Base-by-base conservation (phyloP, 2,888 invertebrate genomes). In the Platypus cylindrus region DNA sequence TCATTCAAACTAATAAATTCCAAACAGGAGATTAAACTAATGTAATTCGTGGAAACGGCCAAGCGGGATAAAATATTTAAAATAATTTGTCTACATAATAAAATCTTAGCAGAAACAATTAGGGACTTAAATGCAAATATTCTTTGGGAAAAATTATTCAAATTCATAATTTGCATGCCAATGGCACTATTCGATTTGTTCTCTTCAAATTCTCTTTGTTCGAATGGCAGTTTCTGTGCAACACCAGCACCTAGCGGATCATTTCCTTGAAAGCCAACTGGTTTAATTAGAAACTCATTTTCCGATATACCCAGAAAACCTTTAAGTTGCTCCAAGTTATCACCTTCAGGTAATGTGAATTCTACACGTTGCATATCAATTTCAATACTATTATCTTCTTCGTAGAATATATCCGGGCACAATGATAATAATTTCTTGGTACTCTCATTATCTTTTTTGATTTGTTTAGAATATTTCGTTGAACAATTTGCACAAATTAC, bases 191-290 rank as follows among this genome's bases (percentile, higher is more conserved):
- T 42, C 12, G 36, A 20, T 25, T 34, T 38, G 27, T 22, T 50
- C 33, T 57, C 58, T 14, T 45, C 37, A 24, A 51, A 49, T n/a
- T 47, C 43, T 35, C 50, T 47, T 2, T 43, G 45, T 29, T 57
- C 55, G 16, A 45, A 40, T 2, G 55, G 51, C 3, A 65, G 57
- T 30, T 55, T 56, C 1, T 64, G 61, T 2, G 67, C 62, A 3
- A 59, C 55, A 20, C 58, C 60, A 2, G 63, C 54, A 3, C 75
- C 75, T 4, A 75, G 55, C 2, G 71, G 70, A 51, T 74, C 74
- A 15, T 59, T 47, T 12, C 65, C 64, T 30, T 59, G 55, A 41
- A 71, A 65, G 2, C 56, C 52, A 15, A 72, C 59, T 2, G 65
- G 62, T 20, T 50, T 48, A 1, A 55, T 43, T 5, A 39, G 44